phyloP scores from a whole-genome alignment of 2,888 invertebrate genomes.

The Drosophila atripex region DNA sequence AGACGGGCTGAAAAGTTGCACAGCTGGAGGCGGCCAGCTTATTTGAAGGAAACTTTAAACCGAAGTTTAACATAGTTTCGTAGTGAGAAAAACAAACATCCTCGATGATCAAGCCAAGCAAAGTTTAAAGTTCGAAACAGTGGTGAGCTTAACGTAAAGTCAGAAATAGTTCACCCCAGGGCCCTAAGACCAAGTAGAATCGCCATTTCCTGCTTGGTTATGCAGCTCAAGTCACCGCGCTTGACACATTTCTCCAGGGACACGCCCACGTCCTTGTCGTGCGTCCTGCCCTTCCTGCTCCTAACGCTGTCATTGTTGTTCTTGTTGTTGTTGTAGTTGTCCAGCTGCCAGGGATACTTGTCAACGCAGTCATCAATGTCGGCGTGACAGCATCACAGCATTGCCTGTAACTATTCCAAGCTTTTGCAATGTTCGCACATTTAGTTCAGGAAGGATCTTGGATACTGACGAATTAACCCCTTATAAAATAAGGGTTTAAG shows the following conservation, averaged over 20 bases:
- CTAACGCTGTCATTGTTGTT: conserved; percentile 18
- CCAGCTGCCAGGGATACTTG: conserved; percentile 59
- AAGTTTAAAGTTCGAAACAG: conserved; percentile 53
- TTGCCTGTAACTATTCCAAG: conserved; percentile 65
- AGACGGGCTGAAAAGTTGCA: conserved; percentile 47
- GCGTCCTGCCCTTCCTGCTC: conserved; percentile 13
- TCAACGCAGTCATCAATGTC: conserved; percentile 77
- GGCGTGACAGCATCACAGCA: conserved; percentile 57
- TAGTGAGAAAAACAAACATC: conserved; percentile 21
- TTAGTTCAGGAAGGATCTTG: conserved; percentile 17
- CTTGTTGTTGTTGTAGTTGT: conserved; percentile 22
- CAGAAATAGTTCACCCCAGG: conserved; percentile 12
- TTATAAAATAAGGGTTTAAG: neutral
- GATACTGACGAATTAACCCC: conserved; percentile 19
- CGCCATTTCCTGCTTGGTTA: conserved; percentile 64
- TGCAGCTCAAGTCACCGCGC: conserved; percentile 75
- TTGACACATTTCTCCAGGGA: conserved; percentile 75
- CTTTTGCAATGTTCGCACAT: conserved; percentile 66
- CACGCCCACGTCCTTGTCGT: conserved; percentile 42
- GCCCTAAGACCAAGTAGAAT: neutral
- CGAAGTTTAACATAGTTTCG: conserved; percentile 59
- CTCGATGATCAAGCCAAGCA: conserved; percentile 7
- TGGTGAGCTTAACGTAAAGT: conserved; percentile 33
- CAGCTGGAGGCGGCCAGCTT: conserved; percentile 49
- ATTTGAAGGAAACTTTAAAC: conserved; percentile 33